Base-by-base conservation (phyloP, 2,113 vertebrate genomes). In the Lipophrys pholis region DNA sequence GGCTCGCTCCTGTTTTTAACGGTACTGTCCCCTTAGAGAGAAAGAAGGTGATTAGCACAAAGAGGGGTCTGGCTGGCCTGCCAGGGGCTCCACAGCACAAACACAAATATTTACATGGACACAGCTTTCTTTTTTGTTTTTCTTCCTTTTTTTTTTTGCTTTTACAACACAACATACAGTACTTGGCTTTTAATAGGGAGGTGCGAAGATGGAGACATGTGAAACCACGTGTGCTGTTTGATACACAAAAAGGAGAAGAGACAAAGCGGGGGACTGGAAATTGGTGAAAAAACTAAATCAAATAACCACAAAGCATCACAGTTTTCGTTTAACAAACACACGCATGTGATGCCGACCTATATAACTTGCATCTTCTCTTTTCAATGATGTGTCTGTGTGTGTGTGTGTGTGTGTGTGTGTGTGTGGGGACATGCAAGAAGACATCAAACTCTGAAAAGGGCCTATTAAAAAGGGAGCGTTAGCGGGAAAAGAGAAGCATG, bases 1-100 rank as follows among this genome's bases (percentile, higher is more conserved):
- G 90, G 93, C 89, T 94, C 94, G 72, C 90, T 94, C 93, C 93
- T 94, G 93, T 93, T 94, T 92, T 93, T 94, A 93, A 94, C 82
- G 78, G 93, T 90, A 94, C 90, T 92, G 91, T 94, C 93, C 91
- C 93, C 94, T 94, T 93, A 84, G 93, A 93, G 89, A 94, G 87
- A 94, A 78, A 94, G 83, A 93, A 93, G 89, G 84, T 92, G 73
- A 90, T 93, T 73, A 88, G 92, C 90, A 94, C 87, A 91, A 80
- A 78, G 48, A 57, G 73, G 65, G 64, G 64, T 69, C 74, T 42
- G 80, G 73, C 74, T 62, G 82, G 70, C 65, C 50, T 48, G 77
- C 66, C 74, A 78, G 80, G 75, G 65, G 63, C 71, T 77, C 30
- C 79, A 85, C 80, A 71, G 79, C 82, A 90, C 72, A 89, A 71